Evolutionary conservation across 2,888 invertebrate genomes (phyloP).

Genomic region (Encarsia formosa): DNA sequence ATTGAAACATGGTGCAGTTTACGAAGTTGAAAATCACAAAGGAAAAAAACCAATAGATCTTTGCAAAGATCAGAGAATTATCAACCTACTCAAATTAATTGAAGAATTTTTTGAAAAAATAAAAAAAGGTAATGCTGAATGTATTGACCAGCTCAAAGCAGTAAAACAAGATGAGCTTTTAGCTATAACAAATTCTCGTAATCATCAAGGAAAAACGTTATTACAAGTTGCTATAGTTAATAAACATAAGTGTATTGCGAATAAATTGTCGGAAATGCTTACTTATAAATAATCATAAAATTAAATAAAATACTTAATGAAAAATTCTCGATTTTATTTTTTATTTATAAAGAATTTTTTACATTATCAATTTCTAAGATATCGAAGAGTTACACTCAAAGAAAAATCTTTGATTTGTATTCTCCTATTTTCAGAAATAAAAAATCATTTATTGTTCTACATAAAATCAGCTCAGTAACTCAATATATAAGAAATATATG

Average conservation of each 20-base stretch:
- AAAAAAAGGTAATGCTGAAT: constrained; percentile 22
- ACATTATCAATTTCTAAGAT: too few relatives aligned
- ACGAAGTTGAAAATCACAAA: constrained; percentile 27
- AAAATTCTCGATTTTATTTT: too few relatives aligned
- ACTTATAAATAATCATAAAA: too few relatives aligned
- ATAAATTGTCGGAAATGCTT: too few relatives aligned
- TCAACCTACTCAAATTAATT: constrained; percentile 27
- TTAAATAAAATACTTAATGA: too few relatives aligned
- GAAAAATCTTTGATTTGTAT: too few relatives aligned
- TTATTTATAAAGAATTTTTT: too few relatives aligned
- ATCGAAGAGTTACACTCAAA: too few relatives aligned
- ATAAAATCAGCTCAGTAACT: too few relatives aligned
- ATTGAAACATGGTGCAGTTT: constrained; percentile 28
- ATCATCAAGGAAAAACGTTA: constrained; percentile 30
- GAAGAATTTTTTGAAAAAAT: constrained; percentile 28
- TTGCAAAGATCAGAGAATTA: constrained; percentile 21
- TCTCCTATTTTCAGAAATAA: too few relatives aligned
- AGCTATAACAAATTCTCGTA: constrained; percentile 29
- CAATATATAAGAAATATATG: too few relatives aligned
- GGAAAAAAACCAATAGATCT: constrained; percentile 30
- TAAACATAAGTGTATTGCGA: constrained; percentile 19
- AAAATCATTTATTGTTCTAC: too few relatives aligned
- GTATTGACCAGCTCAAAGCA: constrained; percentile 23
- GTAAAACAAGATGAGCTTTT: constrained; percentile 23
- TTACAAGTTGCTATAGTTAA: constrained; percentile 25